Conservation (phyloP, 2,113 vertebrate genomes). For the Corvus hawaiiensis region DNA sequence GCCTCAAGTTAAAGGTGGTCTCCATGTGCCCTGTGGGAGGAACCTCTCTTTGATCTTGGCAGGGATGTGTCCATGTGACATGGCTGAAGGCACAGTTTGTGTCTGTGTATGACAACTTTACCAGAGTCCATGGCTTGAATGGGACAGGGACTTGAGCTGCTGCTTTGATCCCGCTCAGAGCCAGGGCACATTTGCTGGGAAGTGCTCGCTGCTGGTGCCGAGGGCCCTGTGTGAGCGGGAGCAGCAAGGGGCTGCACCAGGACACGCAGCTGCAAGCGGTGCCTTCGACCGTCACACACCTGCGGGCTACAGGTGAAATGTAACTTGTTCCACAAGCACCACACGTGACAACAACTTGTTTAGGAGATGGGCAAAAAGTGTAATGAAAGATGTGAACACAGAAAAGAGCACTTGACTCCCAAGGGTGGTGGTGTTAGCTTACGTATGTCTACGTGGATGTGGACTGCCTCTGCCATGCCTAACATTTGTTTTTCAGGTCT, state of each 20-base stretch:
- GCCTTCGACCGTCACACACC: background rate
- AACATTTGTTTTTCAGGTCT: background rate
- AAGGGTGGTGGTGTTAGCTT: background rate
- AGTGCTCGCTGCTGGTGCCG: background rate
- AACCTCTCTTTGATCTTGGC: background rate
- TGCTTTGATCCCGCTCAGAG: accelerated
- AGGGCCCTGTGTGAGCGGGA: accelerated
- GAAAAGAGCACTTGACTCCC: background rate
- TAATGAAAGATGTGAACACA: background rate
- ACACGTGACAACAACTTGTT: background rate
- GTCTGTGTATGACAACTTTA: background rate
- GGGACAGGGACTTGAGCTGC: accelerated
- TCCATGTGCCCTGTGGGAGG: background rate
- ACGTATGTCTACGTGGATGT: accelerated
- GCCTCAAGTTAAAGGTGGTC: background rate
- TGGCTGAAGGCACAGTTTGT: background rate
- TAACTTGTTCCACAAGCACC: background rate
- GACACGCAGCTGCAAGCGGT: background rate
- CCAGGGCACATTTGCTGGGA: accelerated
- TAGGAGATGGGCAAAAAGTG: background rate
- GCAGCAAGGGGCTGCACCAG: accelerated
- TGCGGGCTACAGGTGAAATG: background rate
- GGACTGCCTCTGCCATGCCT: background rate
- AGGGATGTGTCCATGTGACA: accelerated
- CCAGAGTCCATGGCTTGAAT: background rate